Base-by-base conservation (phyloP, 2,888 invertebrate species). In the Oscheius onirici region DNA sequence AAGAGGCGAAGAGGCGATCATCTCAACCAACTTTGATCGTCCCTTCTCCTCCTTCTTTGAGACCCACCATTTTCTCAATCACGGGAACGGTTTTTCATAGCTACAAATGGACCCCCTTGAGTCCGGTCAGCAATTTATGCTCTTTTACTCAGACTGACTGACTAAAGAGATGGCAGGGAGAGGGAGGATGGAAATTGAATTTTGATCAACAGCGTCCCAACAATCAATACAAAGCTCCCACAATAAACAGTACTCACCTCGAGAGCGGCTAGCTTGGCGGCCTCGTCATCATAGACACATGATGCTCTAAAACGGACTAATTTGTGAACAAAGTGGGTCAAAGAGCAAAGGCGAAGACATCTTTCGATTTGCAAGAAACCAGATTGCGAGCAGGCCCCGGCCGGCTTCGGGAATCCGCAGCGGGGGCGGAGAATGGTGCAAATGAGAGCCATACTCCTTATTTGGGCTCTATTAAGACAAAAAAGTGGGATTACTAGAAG, bases 321-420 rank as follows among this genome's bases (percentile, higher is more conserved):
- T 11, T n/a, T 49, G 46, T 17, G 49, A 8, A 17, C 22, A 63
- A 24, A 28, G 63, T 13, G 60, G 43, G 13, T 46, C 61, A 61
- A 11, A 17, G 61, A 46, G 61, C 61, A 61, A 63, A 63, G 63
- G 63, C 63, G 49, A 63, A 28, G 26, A 63, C 63, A 63, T 44
- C 63, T 63, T 63, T 63, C 63, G 63, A 63, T 63, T 63, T 22
- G 46, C 40, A 58, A 58, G 46, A 26, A 63, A 63, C 63, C 63
- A 63, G 63, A 63, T 63, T 63, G 63, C 58, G 46, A 46, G 24
- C 63, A 26, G 63, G n/a, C n/a, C n/a, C n/a, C n/a, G n/a, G n/a
- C n/a, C 17, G 63, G 63, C 63, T 58, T 41, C 40, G 40, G 58
- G 58, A 58, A 58, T 58, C 58, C 58, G 58, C 58, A 58, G 58